These are phyloP conservation scores for Momotus momota DNA, from an alignment of 2,797 vertebrate species.

Conservation along the genomic window DNA sequence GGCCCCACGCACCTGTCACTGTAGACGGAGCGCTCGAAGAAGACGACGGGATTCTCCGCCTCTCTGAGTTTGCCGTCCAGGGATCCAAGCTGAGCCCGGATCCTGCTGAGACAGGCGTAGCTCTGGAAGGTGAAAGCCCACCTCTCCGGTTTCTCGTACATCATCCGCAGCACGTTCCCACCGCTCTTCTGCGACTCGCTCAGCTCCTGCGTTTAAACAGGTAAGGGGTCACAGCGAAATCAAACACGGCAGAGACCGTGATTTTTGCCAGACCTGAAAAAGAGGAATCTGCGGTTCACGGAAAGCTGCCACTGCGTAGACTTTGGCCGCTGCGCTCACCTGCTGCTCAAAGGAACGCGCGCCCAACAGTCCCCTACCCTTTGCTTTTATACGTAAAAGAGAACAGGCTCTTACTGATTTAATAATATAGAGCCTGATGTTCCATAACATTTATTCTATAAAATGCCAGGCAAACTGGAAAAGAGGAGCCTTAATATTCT, in stretches of 20 bases:
- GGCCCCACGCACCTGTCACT: conserved; percentile 87
- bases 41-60: conserved; percentile 85
- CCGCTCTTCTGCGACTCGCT: conserved; percentile 90
- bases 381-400: not conserved
- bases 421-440: not conserved
- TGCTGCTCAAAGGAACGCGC: not conserved
- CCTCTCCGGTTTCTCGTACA: conserved; percentile 93
- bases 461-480: not conserved
- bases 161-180: conserved; percentile 90
- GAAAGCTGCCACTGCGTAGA: too few relatives aligned
- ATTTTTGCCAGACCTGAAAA: too few relatives aligned
- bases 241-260: too few relatives aligned
- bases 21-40: conserved; percentile 94
- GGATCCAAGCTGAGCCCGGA: conserved; percentile 86
- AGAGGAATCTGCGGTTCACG: too few relatives aligned
- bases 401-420: rapidly evolving
- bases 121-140: conserved; percentile 96
- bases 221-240: not conserved
- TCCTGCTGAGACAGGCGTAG: conserved; percentile 92
- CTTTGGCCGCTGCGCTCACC: not conserved
- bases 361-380: not conserved
- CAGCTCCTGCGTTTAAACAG: conserved; percentile 83
- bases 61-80: conserved; percentile 81
- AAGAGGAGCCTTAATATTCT: not conserved
- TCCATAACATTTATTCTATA: not conserved